A percentile compares a stretch with the other conserved stretches of the same genome.
These are phyloP conservation scores for Amphiura filiformis DNA, from an alignment of 35 echinoderm and acorn worm species.

Conservation along the genomic window DNA sequence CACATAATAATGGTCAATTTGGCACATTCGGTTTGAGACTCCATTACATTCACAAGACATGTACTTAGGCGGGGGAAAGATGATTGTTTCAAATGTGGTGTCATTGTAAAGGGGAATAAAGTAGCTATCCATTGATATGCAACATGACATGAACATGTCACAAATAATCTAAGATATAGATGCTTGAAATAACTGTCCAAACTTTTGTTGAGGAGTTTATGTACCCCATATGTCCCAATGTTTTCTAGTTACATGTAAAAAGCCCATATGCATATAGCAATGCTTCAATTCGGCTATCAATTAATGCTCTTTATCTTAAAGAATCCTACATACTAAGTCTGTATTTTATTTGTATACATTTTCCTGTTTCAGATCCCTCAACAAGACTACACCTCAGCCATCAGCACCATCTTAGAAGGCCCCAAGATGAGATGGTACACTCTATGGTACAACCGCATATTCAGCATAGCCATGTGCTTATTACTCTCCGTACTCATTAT, in stretches of 20 bases:
- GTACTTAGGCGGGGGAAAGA: no score
- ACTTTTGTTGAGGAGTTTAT: no score
- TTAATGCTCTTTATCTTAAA: background rate
- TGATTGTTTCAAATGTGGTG: no score
- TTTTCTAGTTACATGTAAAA: background rate
- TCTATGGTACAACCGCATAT: slow-evolving; percentile 75
- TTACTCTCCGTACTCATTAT: slow-evolving; percentile 64
- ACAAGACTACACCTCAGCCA: slow-evolving; percentile 62
- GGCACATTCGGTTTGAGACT: no score
- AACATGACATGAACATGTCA: no score
- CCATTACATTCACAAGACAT: no score
- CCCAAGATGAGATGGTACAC: slow-evolving; percentile 86
- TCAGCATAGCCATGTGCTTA: slow-evolving; percentile 45
- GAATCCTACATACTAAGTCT: background rate
- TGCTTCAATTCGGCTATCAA: background rate
- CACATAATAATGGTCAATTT: no score
- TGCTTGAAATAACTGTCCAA: no score
- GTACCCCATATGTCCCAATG: no score
- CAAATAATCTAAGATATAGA: no score
- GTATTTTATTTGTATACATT: background rate
- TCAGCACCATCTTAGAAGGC: slow-evolving; percentile 58
- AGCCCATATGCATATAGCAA: background rate
- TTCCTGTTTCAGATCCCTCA: slow-evolving; percentile 60
- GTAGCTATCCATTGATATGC: no score
- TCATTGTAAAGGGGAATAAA: no score